A percentile compares a stretch with the other conserved stretches of the same genome.
phyloP scores from a whole-genome alignment of 2,113 vertebrate species.

The Saccopteryx bilineata region DNA sequence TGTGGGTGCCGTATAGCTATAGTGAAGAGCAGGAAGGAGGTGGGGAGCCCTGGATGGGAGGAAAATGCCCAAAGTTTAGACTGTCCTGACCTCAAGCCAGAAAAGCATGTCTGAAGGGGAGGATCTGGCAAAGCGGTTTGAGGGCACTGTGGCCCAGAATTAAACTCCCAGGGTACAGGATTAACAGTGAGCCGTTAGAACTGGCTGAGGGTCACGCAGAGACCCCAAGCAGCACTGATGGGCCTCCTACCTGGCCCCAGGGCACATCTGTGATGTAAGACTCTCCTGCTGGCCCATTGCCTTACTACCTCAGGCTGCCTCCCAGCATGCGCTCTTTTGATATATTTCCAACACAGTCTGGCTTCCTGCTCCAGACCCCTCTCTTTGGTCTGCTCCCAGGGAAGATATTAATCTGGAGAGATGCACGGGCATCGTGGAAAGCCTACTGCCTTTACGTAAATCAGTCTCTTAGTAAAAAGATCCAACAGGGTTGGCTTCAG shows the following conservation, averaged over 20 bases:
- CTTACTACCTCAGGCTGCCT: not conserved
- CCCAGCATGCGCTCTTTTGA: accelerated
- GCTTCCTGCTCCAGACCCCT: not conserved
- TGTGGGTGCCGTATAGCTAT: accelerated
- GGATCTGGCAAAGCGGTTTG: accelerated
- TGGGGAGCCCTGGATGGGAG: not conserved
- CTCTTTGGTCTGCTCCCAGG: not conserved
- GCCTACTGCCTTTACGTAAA: not conserved
- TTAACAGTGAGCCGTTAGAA: not conserved
- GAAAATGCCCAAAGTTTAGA: not conserved
- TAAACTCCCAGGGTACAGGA: not conserved
- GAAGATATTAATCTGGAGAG: not conserved
- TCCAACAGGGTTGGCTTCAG: not conserved
- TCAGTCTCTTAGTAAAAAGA: not conserved
- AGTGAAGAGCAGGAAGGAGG: not conserved
- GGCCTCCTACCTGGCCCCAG: not conserved
- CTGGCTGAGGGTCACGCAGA: not conserved
- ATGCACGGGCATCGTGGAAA: too few species aligned
- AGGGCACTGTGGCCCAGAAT: not conserved
- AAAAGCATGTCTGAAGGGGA: not conserved
- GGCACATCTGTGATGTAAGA: accelerated
- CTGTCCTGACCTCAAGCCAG: not conserved
- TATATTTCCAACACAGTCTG: not conserved
- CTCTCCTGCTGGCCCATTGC: not conserved
- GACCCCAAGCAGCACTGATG: accelerated